Conservation (phyloP, 2,888 invertebrate genomes). For the Lamproptera curius region DNA sequence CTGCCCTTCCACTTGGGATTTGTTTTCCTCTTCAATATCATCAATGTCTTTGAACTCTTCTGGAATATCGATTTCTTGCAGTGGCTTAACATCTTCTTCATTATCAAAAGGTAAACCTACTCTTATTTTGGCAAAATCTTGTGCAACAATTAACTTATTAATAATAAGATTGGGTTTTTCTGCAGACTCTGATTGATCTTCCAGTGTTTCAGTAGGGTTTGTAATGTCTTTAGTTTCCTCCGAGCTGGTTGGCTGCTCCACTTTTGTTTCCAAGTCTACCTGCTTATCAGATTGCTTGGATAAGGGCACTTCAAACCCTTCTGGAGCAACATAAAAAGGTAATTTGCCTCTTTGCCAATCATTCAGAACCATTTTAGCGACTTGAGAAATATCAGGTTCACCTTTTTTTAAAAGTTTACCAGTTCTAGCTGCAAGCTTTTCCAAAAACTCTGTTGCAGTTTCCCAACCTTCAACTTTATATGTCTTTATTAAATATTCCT, state of each 20-base stretch:
- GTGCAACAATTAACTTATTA: conserved; percentile 79
- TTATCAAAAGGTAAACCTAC: conserved; percentile 84
- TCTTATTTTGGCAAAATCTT: conserved; percentile 89
- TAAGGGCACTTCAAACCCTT: conserved; percentile 86
- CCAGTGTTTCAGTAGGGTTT: conserved; percentile 25
- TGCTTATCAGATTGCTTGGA: conserved; percentile 48
- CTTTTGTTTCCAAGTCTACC: conserved; percentile 31
- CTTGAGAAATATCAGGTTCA: conserved; percentile 94
- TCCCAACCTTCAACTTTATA: conserved; percentile 92
- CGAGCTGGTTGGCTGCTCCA: conserved; percentile 30
- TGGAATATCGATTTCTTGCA: conserved; percentile 69
- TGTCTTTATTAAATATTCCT: conserved; percentile 93
- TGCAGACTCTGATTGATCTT: conserved; percentile 44
- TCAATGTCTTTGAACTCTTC: conserved; percentile 67
- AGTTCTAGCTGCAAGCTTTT: conserved; percentile 89
- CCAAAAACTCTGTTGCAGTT: conserved; percentile 91
- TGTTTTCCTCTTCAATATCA: conserved; percentile 48
- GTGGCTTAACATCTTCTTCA: conserved; percentile 80
- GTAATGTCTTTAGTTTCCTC: conserved; percentile 14
- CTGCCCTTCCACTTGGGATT: conserved; percentile 37
- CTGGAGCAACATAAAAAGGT: conserved; percentile 95
- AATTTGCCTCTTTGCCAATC: conserved; percentile 99
- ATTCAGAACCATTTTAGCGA: conserved; percentile 96
- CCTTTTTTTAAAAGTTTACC: conserved; percentile 97
- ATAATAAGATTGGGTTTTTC: conserved; percentile 52